These are phyloP conservation scores for Aradus depressus DNA, from an alignment of 2,888 invertebrate species.

Conservation along the genomic window DNA sequence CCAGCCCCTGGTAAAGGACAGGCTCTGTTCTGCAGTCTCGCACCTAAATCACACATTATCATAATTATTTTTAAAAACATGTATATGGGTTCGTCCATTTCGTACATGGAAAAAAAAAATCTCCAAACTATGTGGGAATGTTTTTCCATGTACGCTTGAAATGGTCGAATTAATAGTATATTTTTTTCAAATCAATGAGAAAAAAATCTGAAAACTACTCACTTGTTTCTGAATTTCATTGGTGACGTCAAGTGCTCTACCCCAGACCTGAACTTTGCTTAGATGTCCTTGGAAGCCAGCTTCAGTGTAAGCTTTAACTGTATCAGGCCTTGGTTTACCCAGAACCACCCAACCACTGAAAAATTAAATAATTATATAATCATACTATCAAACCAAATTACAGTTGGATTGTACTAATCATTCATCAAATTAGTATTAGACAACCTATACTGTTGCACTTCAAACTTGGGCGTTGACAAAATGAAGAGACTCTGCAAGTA, in stretches of 20 bases:
- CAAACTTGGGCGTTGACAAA: too few relatives aligned
- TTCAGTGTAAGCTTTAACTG: constrained; percentile 66
- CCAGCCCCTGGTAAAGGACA: constrained; percentile 71
- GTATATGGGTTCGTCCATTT: background rate
- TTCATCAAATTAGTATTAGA: too few relatives aligned
- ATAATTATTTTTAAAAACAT: background rate
- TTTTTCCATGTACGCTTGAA: background rate
- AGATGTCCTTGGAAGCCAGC: constrained; percentile 91
- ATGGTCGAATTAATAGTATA: background rate
- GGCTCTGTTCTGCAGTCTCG: constrained; percentile 86
- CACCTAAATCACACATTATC: constrained; percentile 36
- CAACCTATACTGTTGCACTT: too few relatives aligned
- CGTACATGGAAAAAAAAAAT: background rate
- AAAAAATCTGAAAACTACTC: constrained; percentile 7
- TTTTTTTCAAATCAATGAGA: background rate
- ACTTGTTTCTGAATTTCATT: constrained; percentile 87
- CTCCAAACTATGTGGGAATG: background rate
- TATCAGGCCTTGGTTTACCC: constrained; percentile 75
- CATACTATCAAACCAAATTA: background rate
- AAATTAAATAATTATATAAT: constrained; percentile 22
- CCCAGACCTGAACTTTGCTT: constrained; percentile 91
- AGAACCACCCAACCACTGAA: constrained; percentile 81
- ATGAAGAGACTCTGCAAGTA: too few relatives aligned
- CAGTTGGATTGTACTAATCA: too few relatives aligned
- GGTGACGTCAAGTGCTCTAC: constrained; percentile 77